Evolutionary conservation across 2,888 invertebrate species (phyloP).

Genomic region (Eristalis arbustorum): DNA sequence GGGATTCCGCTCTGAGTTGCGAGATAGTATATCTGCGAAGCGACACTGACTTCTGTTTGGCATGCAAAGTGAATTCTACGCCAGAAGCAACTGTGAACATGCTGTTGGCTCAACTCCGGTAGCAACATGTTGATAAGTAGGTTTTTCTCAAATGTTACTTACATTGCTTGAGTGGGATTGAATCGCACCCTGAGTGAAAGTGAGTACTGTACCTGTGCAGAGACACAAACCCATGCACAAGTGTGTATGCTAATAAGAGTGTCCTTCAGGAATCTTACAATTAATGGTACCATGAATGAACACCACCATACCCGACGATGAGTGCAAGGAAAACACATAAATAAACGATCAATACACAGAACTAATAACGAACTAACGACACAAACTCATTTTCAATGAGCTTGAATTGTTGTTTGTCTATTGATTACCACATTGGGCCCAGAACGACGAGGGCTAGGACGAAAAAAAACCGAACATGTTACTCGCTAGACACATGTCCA

Average conservation of each 20-base stretch:
- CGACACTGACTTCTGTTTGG: not conserved
- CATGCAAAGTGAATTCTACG: not conserved
- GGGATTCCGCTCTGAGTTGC: not conserved
- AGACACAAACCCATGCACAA: not conserved
- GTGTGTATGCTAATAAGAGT: not conserved
- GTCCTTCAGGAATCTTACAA: not conserved
- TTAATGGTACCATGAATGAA: not conserved
- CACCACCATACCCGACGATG: not conserved
- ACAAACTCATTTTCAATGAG: constrained; percentile 29
- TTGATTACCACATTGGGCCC: constrained; percentile 34
- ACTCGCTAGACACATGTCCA: constrained; percentile 25
- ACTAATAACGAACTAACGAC: constrained; percentile 16
- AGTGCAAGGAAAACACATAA: constrained; percentile 5
- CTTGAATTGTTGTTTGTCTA: constrained; percentile 22
- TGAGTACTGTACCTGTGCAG: not conserved
- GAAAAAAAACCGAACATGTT: not conserved
- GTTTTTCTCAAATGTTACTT: not conserved
- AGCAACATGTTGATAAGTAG: not conserved
- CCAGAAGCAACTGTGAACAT: not conserved
- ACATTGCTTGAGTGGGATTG: not conserved
- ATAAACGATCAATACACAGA: not conserved
- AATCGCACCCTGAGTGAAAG: not conserved
- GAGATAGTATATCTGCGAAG: too few relatives aligned
- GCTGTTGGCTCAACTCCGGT: not conserved
- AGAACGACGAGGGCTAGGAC: not conserved